phyloP scores from a whole-genome alignment of 2,797 vertebrate species.

The Morus bassanus region DNA sequence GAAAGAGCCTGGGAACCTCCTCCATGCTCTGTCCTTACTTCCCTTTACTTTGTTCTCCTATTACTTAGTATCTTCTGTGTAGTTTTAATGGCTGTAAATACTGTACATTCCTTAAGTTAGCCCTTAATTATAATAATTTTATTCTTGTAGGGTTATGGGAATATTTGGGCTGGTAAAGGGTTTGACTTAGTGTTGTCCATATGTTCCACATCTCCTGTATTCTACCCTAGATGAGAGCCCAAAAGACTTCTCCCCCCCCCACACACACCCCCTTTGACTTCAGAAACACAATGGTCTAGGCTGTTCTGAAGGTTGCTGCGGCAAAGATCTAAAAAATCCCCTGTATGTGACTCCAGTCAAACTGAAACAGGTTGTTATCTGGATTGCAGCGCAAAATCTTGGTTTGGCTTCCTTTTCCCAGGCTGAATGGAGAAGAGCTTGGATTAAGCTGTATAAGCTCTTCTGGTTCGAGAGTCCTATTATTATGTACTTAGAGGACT shows the following conservation, averaged over 20 bases:
- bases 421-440: neutral
- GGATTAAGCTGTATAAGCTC: neutral
- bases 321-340: neutral
- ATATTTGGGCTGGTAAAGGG: neutral
- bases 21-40: neutral
- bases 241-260: neutral
- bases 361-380: neutral
- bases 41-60: neutral
- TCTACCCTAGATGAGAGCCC: neutral
- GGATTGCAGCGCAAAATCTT: neutral
- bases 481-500: neutral
- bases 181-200: neutral
- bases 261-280: neutral
- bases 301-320: neutral
- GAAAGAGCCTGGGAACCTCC: neutral
- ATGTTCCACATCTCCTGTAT: neutral
- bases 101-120: conserved; percentile 60
- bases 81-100: conserved; percentile 63
- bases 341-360: neutral
- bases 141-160: conserved; percentile 50
- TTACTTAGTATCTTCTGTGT: neutral
- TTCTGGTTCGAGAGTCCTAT: neutral
- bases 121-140: conserved; percentile 66
- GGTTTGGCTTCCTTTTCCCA: neutral
- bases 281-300: neutral